These are phyloP conservation scores for Aegotheles bennettii DNA, from an alignment of 2,113 vertebrate genomes.

Conservation along the genomic window DNA sequence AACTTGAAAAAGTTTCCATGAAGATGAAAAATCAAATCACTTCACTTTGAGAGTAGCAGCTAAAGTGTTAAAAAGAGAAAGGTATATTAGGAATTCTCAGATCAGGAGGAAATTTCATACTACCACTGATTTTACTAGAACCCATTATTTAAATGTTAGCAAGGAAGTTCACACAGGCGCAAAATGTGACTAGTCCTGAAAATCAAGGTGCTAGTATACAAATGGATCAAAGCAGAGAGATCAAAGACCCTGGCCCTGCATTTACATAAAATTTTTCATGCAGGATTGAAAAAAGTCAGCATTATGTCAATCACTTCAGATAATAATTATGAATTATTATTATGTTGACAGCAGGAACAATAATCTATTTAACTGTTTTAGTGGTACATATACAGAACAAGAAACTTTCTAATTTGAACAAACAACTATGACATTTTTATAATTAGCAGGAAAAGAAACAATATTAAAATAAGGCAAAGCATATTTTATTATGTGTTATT, in stretches of 20 bases:
- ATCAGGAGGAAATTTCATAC: not conserved
- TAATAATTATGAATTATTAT: not conserved
- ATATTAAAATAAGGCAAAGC: not conserved
- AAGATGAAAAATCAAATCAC: not conserved
- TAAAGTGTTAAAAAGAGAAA: not conserved
- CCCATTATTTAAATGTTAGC: not conserved
- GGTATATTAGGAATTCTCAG: not conserved
- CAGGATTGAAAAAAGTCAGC: not conserved
- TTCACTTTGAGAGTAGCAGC: not conserved
- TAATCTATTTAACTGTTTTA: not conserved
- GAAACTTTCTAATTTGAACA: not conserved
- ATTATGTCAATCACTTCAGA: not conserved
- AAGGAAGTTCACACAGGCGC: not conserved
- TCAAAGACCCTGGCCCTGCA: not conserved
- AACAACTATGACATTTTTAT: not conserved
- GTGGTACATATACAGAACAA: not conserved
- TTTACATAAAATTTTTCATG: not conserved
- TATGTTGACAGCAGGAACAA: not conserved
- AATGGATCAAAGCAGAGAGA: not conserved
- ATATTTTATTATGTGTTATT: not conserved
- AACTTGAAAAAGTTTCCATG: not conserved
- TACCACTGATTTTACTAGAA: not conserved
- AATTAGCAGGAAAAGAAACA: not conserved
- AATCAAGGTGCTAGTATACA: not conserved
- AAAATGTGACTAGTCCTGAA: not conserved